Base-by-base conservation (phyloP, 2,797 vertebrate species). In the Pseudotriccus pelzelni region DNA sequence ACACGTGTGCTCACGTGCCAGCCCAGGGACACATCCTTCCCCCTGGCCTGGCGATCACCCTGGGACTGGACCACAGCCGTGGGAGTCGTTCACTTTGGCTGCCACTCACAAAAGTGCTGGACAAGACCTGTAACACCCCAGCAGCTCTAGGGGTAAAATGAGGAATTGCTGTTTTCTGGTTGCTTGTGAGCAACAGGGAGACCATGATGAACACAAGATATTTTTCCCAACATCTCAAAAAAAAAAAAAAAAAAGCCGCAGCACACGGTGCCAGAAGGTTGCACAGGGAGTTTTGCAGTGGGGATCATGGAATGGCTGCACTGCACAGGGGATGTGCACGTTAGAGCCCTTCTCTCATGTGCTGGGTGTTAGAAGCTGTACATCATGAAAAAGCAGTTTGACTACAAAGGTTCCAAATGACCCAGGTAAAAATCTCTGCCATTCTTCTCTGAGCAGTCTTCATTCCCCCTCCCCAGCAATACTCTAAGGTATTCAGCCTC, bases 241-340 rank as follows among this genome's bases (percentile, higher is more conserved):
- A 36, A 52, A 36, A 4, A 36, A 4, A 52, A 36, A 47, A 39
- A 63, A 37, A n/a, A 34, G 2, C 10, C 8, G 10, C 47, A 63
- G 27, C 16, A 23, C 1, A 1, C 11, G 34, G 49, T 85, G 37
- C 15, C 56, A 75, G 20, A 1, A 3, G 46, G 30, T 32, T 68
- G 43, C 22, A 53, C 1, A 1, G 20, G 23, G 55, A 59, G 13
- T 53, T 87, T 69, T 3, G 1, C 37, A 19, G 62, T 36, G 27
- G 8, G 18, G 53, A 19, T 53, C 3, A 0, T 25, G 55, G 20
- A 34, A 67, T 0, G 1, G 60, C 72, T 80, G 36, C 27, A 10
- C 19, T 53, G 39, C 24, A 30, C 24, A 68, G 7, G 24, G 14
- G 20, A 23, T 34, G 22, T 14, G 8, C 3, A 1, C 0, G 0